Evolutionary conservation across 2,888 invertebrate genomes (phyloP).

Genomic region (Corbicula japonica): DNA sequence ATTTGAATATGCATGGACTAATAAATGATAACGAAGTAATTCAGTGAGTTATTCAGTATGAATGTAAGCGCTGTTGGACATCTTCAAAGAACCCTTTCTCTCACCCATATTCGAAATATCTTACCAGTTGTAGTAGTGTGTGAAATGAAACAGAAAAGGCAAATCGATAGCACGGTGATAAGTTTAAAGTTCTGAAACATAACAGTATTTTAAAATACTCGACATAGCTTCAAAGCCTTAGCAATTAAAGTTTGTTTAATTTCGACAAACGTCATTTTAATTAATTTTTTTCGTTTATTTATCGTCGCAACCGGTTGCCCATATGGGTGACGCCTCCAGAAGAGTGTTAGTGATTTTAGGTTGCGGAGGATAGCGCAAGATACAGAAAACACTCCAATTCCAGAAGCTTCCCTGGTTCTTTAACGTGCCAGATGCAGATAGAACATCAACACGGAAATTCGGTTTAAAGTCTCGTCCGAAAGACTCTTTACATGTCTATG

Average conservation of each 20-base stretch:
- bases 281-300: background rate
- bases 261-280: constrained; percentile 2
- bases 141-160: constrained; percentile 22
- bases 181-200: constrained; percentile 2
- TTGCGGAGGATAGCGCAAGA: too few relatives aligned
- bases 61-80: constrained; percentile 4
- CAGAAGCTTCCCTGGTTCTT: constrained; percentile 4
- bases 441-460: background rate
- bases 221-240: constrained; percentile 4
- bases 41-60: constrained; percentile 2
- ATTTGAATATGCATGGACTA: constrained; percentile 25
- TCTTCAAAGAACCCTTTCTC: constrained; percentile 4
- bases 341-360: too few relatives aligned
- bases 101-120: constrained; percentile 4
- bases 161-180: constrained; percentile 5
- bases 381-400: too few relatives aligned
- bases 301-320: constrained; percentile 4
- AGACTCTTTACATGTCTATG: constrained; percentile 4
- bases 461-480: too few relatives aligned
- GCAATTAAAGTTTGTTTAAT: constrained; percentile 4
- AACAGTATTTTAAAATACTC: constrained; percentile 4
- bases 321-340: constrained; percentile 4
- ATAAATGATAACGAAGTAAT: constrained; percentile 6
- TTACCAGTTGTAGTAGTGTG: constrained; percentile 11
- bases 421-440: constrained; percentile 4